Percentiles rank a stretch among this genome's conserved stretches.
Evolutionary conservation across 2,888 invertebrate species (phyloP).

Genomic region (Mactromeris polynyma): DNA sequence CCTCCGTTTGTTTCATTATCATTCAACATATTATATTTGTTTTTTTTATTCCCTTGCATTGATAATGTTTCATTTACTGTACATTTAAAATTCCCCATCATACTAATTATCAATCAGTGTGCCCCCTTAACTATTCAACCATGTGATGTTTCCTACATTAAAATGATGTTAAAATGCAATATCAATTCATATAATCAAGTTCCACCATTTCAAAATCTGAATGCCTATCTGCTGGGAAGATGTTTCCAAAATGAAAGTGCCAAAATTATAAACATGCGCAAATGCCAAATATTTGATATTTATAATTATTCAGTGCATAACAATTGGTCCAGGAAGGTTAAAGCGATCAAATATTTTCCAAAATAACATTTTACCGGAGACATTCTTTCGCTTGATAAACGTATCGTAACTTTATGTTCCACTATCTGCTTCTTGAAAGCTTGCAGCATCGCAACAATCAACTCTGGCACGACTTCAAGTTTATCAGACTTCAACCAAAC

Average conservation of each 20-base stretch:
- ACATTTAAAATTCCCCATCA: too few species aligned
- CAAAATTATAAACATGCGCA: neutral
- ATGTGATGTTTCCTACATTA: neutral
- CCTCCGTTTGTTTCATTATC: too few species aligned
- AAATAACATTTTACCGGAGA: neutral
- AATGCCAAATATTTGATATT: neutral
- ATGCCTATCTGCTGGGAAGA: neutral
- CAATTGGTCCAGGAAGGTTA: neutral
- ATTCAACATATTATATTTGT: too few species aligned
- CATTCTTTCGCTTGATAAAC: neutral
- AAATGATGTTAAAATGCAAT: neutral
- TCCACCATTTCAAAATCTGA: neutral
- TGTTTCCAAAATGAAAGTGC: neutral
- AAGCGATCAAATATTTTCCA: neutral
- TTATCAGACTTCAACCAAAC: neutral
- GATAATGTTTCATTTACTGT: too few species aligned
- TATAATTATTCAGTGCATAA: neutral
- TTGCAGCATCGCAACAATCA: neutral
- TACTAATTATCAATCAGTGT: neutral
- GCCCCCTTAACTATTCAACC: neutral
- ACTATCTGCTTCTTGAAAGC: slow-evolving; percentile 5
- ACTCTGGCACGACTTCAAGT: neutral
- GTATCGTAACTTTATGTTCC: neutral
- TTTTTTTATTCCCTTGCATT: too few species aligned
- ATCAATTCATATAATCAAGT: neutral